Evolutionary conservation across 2,888 invertebrate species (phyloP), one percentile per base, ranked within the genome.

Genomic region (Oscheius onirici): DNA sequence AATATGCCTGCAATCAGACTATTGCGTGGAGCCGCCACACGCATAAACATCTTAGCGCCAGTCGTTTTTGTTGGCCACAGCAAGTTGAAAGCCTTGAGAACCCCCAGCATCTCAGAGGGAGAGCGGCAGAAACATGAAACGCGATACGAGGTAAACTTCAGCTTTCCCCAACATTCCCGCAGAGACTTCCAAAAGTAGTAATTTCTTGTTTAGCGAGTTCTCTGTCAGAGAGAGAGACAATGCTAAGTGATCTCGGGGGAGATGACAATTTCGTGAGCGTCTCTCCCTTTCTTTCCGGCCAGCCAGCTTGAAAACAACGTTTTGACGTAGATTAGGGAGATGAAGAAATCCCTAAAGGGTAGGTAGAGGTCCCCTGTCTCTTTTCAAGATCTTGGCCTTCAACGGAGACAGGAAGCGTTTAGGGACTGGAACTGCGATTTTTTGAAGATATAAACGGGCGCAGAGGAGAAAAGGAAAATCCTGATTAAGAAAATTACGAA

Each of bases 171-270:
- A 15, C 26, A 11, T 55, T 28, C 28, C 6, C 24, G 22, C 3
- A 24, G 24, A 13, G 28, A 34, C 34, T 34, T 34, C 34, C 34
- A 34, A 34, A 34, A 34, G 34, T 34, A 34, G 34, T 34, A 34
- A 34, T 34, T 34, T 34, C 34, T 34, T 34, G 34, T 34, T 34
- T 6, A 34, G 34, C 34, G 8, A 34, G 34, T 34, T 34, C 34
- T 6, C 5, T 34, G 46, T 10, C 3, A 3, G 20, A 13, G n/a
- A 20, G 46, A 46, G 46, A 20, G 46, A 58, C 43, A 58, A 58
- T 58, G 58, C 58, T 58, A 58, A 58, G 43, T 58, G 43, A 41
- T 58, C 58, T 58, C 58, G 40, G 24, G 58, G 58, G 58, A 58
- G 58, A 58, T 41, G 58, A 40, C 41, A 58, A 58, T 58, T 58